phyloP scores from a whole-genome alignment of 2,888 invertebrate species.

The Tanypteryx hageni region DNA sequence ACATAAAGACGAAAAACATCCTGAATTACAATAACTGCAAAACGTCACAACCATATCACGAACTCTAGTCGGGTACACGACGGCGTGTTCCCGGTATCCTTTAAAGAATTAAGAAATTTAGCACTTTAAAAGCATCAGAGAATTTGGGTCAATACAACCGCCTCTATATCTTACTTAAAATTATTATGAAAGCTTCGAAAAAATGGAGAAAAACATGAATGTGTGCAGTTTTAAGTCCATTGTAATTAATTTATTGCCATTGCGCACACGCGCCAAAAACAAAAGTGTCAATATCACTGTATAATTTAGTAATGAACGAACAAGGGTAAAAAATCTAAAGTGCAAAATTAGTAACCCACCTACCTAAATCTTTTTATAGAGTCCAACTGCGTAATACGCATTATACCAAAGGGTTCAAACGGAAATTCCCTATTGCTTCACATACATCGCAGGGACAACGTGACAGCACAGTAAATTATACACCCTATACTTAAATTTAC shows the following conservation, averaged over 20 bases:
- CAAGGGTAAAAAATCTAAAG: background rate
- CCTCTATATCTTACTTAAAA: background rate
- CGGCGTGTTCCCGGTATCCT: background rate
- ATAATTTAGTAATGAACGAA: background rate
- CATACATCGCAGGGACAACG: background rate
- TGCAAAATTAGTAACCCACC: slow-evolving; percentile 30
- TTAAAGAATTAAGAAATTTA: too few species aligned
- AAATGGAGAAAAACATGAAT: slow-evolving; percentile 18
- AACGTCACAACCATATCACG: background rate
- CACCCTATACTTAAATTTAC: background rate
- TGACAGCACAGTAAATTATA: background rate
- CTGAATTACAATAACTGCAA: background rate
- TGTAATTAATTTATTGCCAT: slow-evolving; percentile 44
- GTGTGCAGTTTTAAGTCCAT: slow-evolving; percentile 20
- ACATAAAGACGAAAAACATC: background rate
- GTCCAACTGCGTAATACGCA: slow-evolving; percentile 25
- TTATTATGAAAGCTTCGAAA: background rate
- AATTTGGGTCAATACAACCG: too few species aligned
- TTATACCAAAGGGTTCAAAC: background rate
- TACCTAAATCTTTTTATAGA: background rate
- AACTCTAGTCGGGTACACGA: background rate
- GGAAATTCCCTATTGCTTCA: slow-evolving; percentile 17
- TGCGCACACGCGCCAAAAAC: slow-evolving; percentile 64
- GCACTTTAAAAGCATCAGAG: too few species aligned
- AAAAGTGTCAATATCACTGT: slow-evolving; percentile 8